Evolutionary conservation across 2,113 vertebrate genomes (phyloP).

Genomic region (Castor canadensis): DNA sequence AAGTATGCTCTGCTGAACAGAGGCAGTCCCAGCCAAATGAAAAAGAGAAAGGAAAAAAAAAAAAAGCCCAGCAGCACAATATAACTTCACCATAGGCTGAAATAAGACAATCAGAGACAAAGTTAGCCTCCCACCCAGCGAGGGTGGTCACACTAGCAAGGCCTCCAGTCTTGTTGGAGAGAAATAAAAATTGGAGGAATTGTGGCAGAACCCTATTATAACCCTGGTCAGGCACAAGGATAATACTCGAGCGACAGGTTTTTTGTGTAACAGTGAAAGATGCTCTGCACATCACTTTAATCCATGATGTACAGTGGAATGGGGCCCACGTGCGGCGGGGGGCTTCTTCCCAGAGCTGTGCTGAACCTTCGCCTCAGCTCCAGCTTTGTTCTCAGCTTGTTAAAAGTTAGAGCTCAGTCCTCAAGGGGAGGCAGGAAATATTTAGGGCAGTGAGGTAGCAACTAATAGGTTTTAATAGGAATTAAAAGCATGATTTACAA

Average conservation of each 20-base stretch:
- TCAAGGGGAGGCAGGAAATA: constrained; percentile 52
- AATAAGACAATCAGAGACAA: constrained; percentile 71
- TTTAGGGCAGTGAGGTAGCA: constrained; percentile 69
- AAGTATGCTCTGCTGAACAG: constrained; percentile 53
- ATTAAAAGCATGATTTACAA: not conserved
- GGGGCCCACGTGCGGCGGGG: constrained; percentile 32
- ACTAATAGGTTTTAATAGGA: constrained; percentile 59
- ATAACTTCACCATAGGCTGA: constrained; percentile 48
- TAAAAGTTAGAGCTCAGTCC: constrained; percentile 62
- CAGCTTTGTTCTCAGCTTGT: constrained; percentile 77
- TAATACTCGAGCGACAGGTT: constrained; percentile 53
- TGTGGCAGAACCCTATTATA: constrained; percentile 56
- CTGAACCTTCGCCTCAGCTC: not conserved
- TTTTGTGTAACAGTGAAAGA: constrained; percentile 62
- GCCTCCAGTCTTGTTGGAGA: constrained; percentile 15
- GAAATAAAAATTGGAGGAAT: constrained; percentile 68
- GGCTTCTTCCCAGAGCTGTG: constrained; percentile 60
- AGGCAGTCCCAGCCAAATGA: constrained; percentile 50
- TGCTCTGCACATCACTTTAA: constrained; percentile 60
- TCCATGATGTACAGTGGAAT: constrained; percentile 10
- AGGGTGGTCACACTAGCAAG: constrained; percentile 22
- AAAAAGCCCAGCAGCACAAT: constrained; percentile 36
- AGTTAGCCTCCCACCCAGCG: constrained; percentile 60
- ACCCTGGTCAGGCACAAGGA: constrained; percentile 58
- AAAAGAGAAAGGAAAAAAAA: constrained; percentile 50